Evolutionary conservation across 2,797 vertebrate species (phyloP).

Genomic region (Carcharodon carcharias): DNA sequence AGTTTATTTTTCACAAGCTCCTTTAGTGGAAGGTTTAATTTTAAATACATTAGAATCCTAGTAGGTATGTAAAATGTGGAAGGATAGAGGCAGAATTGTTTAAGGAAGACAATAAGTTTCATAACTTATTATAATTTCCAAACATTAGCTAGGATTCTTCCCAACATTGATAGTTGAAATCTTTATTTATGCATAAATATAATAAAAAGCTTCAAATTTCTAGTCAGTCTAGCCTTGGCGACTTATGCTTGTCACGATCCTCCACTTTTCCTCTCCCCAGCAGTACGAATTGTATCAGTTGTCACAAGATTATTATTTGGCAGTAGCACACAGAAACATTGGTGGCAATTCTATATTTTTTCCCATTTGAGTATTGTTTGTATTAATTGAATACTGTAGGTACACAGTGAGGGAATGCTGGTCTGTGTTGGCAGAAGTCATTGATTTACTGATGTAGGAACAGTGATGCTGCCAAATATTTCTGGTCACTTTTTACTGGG

Average conservation of each 20-base stretch:
- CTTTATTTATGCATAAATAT: background rate
- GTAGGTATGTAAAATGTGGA: background rate
- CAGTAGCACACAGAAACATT: background rate
- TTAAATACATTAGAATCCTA: background rate
- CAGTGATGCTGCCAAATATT: background rate
- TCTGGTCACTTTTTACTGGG: background rate
- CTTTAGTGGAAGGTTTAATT: background rate
- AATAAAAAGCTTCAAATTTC: slow-evolving; percentile 1
- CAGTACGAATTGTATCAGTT: background rate
- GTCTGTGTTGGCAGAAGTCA: background rate
- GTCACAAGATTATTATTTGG: background rate
- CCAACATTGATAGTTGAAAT: background rate
- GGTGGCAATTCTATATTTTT: background rate
- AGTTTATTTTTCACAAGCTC: background rate
- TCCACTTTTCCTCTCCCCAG: background rate
- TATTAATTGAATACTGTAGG: background rate
- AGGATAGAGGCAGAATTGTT: background rate
- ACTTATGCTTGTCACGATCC: background rate
- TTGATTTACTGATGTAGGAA: background rate
- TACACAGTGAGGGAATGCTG: background rate
- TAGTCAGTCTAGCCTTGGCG: background rate
- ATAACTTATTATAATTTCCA: background rate
- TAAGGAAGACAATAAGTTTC: slow-evolving; percentile 12
- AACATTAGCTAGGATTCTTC: background rate
- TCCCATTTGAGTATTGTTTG: background rate